phyloP scores from a whole-genome alignment of 2,888 invertebrate genomes.

The Sicus ferrugineus region DNA sequence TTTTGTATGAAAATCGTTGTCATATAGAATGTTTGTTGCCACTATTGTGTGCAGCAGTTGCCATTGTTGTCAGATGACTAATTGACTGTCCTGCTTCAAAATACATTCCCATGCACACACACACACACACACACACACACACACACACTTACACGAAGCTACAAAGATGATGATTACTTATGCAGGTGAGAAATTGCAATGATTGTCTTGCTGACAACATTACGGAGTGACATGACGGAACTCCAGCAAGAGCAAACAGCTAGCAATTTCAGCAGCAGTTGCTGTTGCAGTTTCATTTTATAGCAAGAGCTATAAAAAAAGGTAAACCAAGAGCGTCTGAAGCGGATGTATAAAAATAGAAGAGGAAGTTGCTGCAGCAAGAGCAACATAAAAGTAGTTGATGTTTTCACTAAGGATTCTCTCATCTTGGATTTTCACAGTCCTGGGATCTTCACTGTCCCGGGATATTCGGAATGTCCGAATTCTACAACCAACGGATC shows the following conservation, averaged over 20 bases:
- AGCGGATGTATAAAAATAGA: neutral
- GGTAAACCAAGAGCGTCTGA: neutral
- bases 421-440: no score
- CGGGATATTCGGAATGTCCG: no score
- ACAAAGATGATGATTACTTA: neutral
- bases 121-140: neutral
- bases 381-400: neutral
- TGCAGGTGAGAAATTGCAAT: slow-evolving; percentile 29
- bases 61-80: no score
- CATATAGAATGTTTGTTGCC: no score
- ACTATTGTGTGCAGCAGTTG: no score
- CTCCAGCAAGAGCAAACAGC: slow-evolving; percentile 4
- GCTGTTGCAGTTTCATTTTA: neutral
- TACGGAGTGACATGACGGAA: slow-evolving; percentile 16
- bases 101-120: neutral
- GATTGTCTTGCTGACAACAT: slow-evolving; percentile 28
- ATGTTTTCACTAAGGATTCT: no score
- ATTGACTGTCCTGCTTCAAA: no score
- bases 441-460: no score
- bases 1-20: no score
- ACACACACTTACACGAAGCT: neutral
- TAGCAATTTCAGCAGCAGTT: neutral
- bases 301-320: neutral
- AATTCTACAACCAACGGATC: no score
- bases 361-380: neutral